A percentile compares a stretch with the other conserved stretches of the same genome.
Evolutionary conservation across 2,797 vertebrate species (phyloP).

Genomic region (Pantherophis alleghaniensis): DNA sequence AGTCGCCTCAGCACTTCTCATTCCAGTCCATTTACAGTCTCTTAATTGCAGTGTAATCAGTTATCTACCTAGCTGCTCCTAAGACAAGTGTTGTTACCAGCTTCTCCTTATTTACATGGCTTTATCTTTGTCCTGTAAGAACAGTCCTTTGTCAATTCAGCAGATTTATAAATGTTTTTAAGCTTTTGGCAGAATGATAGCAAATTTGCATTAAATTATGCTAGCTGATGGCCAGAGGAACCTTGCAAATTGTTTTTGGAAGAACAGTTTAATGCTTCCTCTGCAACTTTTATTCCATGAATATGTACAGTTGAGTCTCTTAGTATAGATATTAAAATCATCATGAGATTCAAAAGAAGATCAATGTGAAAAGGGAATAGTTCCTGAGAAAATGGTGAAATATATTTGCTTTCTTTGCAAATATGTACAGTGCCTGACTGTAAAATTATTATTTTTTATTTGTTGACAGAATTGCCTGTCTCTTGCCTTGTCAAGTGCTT

Average conservation of each 20-base stretch:
- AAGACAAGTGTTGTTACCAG: background rate
- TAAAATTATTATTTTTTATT: slow-evolving; percentile 47
- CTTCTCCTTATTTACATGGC: background rate
- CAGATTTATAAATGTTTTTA: background rate
- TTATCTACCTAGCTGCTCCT: background rate
- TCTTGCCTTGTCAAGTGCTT: slow-evolving; percentile 57
- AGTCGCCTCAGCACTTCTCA: no score
- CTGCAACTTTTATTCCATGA: background rate
- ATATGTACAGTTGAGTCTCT: background rate
- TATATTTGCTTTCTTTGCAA: slow-evolving; percentile 24
- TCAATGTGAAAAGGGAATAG: background rate
- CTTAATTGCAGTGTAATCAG: background rate
- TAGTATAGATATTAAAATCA: background rate
- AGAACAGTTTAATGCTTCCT: background rate
- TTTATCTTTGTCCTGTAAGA: background rate
- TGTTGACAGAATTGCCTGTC: slow-evolving; percentile 49
- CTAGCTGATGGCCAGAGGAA: background rate
- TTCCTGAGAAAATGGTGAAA: background rate
- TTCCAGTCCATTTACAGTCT: background rate
- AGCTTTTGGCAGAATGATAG: background rate
- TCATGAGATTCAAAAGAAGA: background rate
- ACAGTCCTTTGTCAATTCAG: background rate
- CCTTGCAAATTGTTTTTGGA: background rate
- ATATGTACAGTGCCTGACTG: slow-evolving; percentile 39
- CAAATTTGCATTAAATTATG: background rate